phyloP scores from a whole-genome alignment of 1,140 invertebrate genomes.

The Pararge aegeria region DNA sequence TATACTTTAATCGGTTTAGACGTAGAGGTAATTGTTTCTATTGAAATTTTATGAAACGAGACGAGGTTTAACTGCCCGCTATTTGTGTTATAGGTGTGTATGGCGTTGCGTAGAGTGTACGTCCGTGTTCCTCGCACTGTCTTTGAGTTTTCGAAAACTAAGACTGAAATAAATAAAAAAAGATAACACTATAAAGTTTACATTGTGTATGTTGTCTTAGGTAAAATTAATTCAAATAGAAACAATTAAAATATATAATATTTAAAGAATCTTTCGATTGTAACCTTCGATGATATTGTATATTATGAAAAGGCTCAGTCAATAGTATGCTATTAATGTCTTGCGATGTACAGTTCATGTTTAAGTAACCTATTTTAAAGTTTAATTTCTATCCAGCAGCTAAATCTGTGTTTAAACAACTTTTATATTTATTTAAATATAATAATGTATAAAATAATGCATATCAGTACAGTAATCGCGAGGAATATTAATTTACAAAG shows the following conservation, averaged over 20 bases:
- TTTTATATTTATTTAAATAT: slow-evolving; percentile 74
- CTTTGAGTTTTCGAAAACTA: slow-evolving; percentile 71
- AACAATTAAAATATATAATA: slow-evolving; percentile 76
- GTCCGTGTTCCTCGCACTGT: slow-evolving; percentile 68
- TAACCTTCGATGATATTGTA: slow-evolving; percentile 72
- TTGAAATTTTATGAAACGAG: slow-evolving; percentile 50
- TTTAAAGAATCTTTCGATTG: slow-evolving; percentile 75
- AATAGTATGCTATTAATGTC: slow-evolving; percentile 62
- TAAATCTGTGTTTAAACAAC: slow-evolving; percentile 77
- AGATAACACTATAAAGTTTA: slow-evolving; percentile 74
- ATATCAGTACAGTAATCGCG: slow-evolving; percentile 74
- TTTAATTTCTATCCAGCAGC: slow-evolving; percentile 75
- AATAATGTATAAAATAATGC: slow-evolving; percentile 64
- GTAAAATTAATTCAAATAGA: slow-evolving; percentile 78
- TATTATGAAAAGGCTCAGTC: slow-evolving; percentile 68
- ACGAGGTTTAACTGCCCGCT: slow-evolving; percentile 50
- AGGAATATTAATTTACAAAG: slow-evolving; percentile 74
- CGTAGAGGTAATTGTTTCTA: slow-evolving; percentile 54
- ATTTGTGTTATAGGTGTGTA: slow-evolving; percentile 52
- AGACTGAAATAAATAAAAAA: slow-evolving; percentile 75
- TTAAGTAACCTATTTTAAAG: slow-evolving; percentile 71
- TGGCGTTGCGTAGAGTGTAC: slow-evolving; percentile 50
- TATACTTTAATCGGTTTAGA: slow-evolving; percentile 55
- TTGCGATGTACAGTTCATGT: slow-evolving; percentile 72
- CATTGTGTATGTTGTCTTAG: slow-evolving; percentile 77